phyloP scores from a whole-genome alignment of 2,113 vertebrate genomes.

The Petromus typicus region DNA sequence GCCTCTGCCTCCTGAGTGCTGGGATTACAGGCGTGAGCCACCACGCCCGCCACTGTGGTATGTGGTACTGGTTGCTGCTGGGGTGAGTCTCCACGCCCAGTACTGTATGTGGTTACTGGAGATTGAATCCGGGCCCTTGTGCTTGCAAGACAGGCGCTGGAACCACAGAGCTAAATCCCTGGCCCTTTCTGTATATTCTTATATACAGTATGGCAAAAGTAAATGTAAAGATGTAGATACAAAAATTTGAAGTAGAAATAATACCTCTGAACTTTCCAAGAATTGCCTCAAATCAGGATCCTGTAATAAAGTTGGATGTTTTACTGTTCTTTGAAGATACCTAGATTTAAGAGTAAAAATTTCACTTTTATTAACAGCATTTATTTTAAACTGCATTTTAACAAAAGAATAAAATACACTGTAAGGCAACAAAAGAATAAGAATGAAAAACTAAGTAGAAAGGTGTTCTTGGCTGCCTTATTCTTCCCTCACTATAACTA shows the following conservation, averaged over 20 bases:
- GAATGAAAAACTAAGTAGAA: neutral
- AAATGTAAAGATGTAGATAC: conserved; percentile 45
- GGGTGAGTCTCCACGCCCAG: too few relatives aligned
- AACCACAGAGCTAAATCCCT: too few relatives aligned
- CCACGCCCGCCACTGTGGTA: too few relatives aligned
- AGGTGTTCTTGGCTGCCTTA: neutral
- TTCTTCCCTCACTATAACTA: neutral
- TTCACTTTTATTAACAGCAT: conserved; percentile 41
- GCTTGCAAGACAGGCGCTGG: too few relatives aligned
- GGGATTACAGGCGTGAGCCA: too few relatives aligned
- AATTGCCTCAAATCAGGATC: conserved; percentile 98
- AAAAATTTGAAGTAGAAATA: conserved; percentile 61
- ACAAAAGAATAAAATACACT: neutral
- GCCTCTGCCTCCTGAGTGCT: too few relatives aligned
- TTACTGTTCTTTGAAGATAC: conserved; percentile 97
- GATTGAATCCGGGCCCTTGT: too few relatives aligned
- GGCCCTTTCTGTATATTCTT: conserved; percentile 8
- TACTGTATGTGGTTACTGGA: too few relatives aligned
- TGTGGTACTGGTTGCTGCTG: too few relatives aligned
- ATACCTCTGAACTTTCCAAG: conserved; percentile 97
- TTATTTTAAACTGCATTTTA: conserved; percentile 56
- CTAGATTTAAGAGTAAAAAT: conserved; percentile 85
- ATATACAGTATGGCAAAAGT: conserved; percentile 35
- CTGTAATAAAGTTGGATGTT: conserved; percentile 96
- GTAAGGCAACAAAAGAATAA: neutral